Evolutionary conservation across 2,888 invertebrate genomes (phyloP).

Genomic region (Epinotia nisella): DNA sequence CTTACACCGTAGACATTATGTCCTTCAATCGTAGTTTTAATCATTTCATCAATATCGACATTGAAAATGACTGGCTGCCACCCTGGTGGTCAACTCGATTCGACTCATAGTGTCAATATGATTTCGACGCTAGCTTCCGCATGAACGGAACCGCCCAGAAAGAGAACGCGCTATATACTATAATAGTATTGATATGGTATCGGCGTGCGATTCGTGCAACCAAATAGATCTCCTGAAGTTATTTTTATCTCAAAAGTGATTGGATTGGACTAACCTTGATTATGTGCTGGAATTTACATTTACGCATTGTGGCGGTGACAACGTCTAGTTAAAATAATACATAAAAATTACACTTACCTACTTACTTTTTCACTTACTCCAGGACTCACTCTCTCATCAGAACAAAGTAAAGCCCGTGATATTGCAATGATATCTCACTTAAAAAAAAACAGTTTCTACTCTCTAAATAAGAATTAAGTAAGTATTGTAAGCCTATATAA

Average conservation of each 20-base stretch:
- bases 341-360: no score
- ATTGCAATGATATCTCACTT: no score
- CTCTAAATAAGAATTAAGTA: no score
- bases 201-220: background rate
- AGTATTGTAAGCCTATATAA: no score
- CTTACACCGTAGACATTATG: background rate
- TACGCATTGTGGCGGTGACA: background rate
- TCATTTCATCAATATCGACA: slow-evolving; percentile 25
- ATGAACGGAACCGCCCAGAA: background rate
- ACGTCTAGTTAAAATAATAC: no score
- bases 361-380: no score
- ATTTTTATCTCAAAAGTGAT: background rate
- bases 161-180: background rate
- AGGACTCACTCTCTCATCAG: no score
- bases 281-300: background rate
- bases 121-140: background rate
- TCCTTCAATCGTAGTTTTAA: slow-evolving; percentile 23
- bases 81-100: background rate
- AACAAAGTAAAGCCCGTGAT: no score
- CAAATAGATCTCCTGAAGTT: background rate
- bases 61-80: slow-evolving; percentile 7
- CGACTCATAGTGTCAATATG: background rate
- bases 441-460: no score
- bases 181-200: background rate
- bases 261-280: slow-evolving; percentile 5